Evolutionary conservation across 2,113 vertebrate species (phyloP), one percentile per base, ranked within the genome.

Genomic region (Menura novaehollandiae): DNA sequence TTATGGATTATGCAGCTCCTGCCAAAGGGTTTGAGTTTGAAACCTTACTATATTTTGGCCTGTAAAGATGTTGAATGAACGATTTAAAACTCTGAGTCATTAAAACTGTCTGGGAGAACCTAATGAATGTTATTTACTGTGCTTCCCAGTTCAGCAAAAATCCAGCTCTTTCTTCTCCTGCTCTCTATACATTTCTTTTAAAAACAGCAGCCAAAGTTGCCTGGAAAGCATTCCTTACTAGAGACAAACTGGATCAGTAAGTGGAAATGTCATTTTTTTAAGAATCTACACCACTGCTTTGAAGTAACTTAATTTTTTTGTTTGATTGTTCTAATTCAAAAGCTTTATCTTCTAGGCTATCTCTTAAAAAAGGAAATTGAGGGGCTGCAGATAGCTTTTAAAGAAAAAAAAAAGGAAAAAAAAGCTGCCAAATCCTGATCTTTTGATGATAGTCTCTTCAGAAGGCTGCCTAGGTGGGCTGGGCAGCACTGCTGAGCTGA

Each of bases 111-210:
- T 72, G 32, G 68, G 75, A 86, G 85, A 93, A 90, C 67, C 47
- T 94, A 95, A 95, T 95, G 91, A 94, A 89, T 91, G 86, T 94
- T 95, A 95, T 92, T 96, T 93, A 94, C 89, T 79, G 89, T 87
- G 85, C 66, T 95, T 95, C 66, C n/a, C 75, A 92, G 84, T 85
- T 90, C 94, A 95, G 82, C 76, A 89, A 77, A 96, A 95, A 53
- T 55, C 53, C 79, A 74, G 33, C 47, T 67, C 89, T 92, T 91
- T 84, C 60, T 94, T 83, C 63, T 85, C 39, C 33, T 77, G 32
- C 49, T 91, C 85, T 88, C 82, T 88, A 37, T 71, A 60, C 67
- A 78, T 93, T 81, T 67, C 52, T 83, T 71, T 86, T 66, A 11
- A 82, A 86, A 91, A 5, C 52, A 85, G 81, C 86, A 93, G 92